Evolutionary conservation across 2,797 vertebrate genomes (phyloP).

Genomic region (Steatocranus sp.): DNA sequence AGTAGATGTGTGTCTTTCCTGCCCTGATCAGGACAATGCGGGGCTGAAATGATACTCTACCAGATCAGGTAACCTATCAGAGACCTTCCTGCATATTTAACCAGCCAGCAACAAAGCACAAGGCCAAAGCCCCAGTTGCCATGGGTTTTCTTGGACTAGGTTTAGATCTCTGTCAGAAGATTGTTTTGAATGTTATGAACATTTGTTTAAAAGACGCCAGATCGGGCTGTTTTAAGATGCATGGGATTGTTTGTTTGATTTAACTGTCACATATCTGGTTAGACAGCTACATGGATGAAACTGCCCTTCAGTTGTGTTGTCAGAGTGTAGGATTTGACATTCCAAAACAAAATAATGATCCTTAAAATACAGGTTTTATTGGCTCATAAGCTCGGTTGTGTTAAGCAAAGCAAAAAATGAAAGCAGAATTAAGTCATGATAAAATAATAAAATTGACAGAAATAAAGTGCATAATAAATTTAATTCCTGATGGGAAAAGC

Average conservation of each 20-base stretch:
- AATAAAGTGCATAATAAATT: neutral
- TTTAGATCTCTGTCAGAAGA: neutral
- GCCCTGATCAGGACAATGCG: conserved; percentile 39
- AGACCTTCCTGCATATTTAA: conserved; percentile 70
- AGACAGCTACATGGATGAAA: neutral
- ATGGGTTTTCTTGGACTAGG: neutral
- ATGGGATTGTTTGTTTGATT: neutral
- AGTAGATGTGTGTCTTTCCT: conserved; percentile 41
- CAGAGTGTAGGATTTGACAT: neutral
- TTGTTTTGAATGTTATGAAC: neutral
- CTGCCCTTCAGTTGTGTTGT: neutral
- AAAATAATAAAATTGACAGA: neutral
- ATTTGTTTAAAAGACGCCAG: neutral
- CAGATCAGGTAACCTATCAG: conserved; percentile 62
- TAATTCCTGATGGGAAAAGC: neutral
- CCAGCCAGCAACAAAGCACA: conserved; percentile 10
- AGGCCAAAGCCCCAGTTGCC: neutral
- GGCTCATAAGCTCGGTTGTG: neutral
- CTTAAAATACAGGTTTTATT: neutral
- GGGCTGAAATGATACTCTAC: conserved; percentile 59
- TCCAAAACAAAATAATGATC: neutral
- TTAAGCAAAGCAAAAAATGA: neutral
- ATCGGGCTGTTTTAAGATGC: neutral
- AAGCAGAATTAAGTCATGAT: neutral
- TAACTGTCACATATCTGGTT: neutral